Conservation (phyloP, 2,797 vertebrate genomes). For the Takifugu rubripes region DNA sequence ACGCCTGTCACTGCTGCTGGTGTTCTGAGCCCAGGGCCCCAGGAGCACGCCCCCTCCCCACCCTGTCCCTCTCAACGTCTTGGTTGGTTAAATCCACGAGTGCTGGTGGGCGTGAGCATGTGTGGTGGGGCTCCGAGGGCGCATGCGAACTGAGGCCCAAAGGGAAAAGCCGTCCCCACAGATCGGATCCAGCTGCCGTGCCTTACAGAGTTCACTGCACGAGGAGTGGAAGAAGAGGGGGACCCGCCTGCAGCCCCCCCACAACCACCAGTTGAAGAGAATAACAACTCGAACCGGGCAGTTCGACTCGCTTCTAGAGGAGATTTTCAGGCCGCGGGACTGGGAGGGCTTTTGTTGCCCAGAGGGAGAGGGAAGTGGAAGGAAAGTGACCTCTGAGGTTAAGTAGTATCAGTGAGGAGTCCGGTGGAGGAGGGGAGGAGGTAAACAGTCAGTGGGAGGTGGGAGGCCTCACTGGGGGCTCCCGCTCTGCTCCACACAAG, state of each 20-base stretch:
- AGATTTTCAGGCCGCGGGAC: conserved; percentile 20
- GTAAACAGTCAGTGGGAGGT: conserved; percentile 51
- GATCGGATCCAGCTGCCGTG: conserved; percentile 73
- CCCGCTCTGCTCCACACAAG: conserved; percentile 52
- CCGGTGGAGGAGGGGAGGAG: conserved; percentile 51
- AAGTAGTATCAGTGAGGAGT: conserved; percentile 51
- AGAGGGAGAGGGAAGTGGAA: conserved; percentile 32
- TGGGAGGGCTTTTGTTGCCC: conserved; percentile 44
- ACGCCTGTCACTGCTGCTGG: conserved; percentile 34
- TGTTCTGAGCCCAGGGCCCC: conserved; percentile 31
- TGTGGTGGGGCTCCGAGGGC: conserved; percentile 47
- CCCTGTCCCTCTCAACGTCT: conserved; percentile 31
- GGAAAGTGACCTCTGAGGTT: conserved; percentile 61
- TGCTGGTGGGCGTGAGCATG: conserved; percentile 60
- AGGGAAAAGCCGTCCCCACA: conserved; percentile 66
- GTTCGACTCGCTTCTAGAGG: conserved; percentile 16
- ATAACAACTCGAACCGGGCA: neutral
- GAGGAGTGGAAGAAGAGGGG: conserved; percentile 34
- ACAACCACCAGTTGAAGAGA: conserved; percentile 20
- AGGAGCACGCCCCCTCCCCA: conserved; percentile 29
- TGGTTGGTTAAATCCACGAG: conserved; percentile 48
- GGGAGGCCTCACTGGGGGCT: conserved; percentile 63
- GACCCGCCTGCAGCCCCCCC: conserved; percentile 30
- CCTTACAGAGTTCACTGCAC: conserved; percentile 62
- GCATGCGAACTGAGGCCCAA: conserved; percentile 76